These are phyloP conservation scores for Lasioglossum figueresi DNA, from an alignment of 2,888 invertebrate genomes.

Conservation along the genomic window DNA sequence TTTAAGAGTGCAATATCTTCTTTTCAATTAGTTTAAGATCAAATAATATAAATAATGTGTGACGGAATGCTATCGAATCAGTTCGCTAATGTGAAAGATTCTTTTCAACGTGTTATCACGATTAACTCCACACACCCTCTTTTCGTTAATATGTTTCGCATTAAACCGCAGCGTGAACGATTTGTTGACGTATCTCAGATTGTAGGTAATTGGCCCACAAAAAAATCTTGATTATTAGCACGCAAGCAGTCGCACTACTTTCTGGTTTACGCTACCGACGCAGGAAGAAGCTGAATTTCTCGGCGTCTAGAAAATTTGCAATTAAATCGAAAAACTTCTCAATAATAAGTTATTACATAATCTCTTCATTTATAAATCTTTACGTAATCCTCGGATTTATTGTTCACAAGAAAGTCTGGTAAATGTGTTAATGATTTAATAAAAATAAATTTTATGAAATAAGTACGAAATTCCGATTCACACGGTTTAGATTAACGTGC, in stretches of 20 bases:
- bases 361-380: neutral
- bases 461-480: too few species aligned
- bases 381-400: neutral
- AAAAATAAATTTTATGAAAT: neutral
- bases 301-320: neutral
- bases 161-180: slow-evolving; percentile 4
- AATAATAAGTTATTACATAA: neutral
- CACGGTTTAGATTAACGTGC: too few species aligned
- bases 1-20: neutral
- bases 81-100: neutral
- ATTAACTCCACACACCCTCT: neutral
- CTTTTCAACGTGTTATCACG: slow-evolving; percentile 8
- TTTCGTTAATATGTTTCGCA: neutral
- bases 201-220: neutral
- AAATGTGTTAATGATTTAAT: neutral
- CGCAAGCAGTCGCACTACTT: slow-evolving; percentile 15
- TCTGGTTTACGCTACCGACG: slow-evolving; percentile 1
- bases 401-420: neutral
- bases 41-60: neutral
- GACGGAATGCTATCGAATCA: neutral
- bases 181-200: slow-evolving; percentile 24
- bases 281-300: neutral
- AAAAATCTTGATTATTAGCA: slow-evolving; percentile 33
- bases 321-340: neutral
- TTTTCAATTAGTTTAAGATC: neutral